Evolutionary conservation across 2,797 vertebrate species (phyloP).

Genomic region (Coracias cyanogaster): DNA sequence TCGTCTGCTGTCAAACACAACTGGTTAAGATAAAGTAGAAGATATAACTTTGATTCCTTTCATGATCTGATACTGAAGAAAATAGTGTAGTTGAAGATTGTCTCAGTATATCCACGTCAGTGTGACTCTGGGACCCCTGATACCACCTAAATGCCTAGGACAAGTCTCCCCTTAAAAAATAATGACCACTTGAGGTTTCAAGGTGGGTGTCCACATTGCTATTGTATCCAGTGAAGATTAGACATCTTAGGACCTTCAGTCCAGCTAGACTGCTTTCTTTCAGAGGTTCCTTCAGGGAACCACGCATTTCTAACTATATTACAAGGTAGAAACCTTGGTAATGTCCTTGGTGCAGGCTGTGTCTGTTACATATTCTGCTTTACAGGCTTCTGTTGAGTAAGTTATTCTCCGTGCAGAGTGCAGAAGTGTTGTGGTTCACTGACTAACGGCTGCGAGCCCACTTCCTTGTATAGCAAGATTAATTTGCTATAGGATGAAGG

Average conservation of each 20-base stretch:
- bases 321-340: background rate
- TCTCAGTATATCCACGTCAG: background rate
- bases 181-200: background rate
- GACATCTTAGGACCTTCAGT: background rate
- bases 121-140: background rate
- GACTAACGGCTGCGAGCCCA: background rate
- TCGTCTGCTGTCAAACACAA: background rate
- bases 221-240: background rate
- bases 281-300: background rate
- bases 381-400: background rate
- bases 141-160: background rate
- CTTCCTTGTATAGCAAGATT: background rate
- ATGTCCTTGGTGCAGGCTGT: background rate
- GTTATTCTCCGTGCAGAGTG: background rate
- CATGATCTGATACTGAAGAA: background rate
- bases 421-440: background rate
- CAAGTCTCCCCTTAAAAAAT: background rate
- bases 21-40: background rate
- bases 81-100: background rate
- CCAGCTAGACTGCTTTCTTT: background rate
- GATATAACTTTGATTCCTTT: background rate
- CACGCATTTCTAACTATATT: rapidly evolving
- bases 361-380: background rate
- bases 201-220: rapidly evolving
- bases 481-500: background rate